These are phyloP conservation scores for Apostichopus leukothele DNA, from an alignment of 53 echinoderm and acorn worm genomes.

Conservation along the genomic window DNA sequence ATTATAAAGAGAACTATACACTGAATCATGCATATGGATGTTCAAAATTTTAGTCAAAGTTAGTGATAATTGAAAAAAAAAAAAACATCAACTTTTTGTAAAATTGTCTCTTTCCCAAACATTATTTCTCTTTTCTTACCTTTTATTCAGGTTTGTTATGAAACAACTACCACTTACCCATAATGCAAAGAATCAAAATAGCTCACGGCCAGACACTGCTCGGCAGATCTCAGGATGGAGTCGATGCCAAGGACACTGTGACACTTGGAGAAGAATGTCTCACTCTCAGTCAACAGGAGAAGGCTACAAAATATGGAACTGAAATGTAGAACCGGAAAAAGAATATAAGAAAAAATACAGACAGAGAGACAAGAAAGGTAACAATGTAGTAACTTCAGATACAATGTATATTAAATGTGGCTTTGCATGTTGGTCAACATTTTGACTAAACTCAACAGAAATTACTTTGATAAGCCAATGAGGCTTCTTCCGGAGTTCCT, in stretches of 20 bases:
- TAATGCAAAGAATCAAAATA: constrained; percentile 64
- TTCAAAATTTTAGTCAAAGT: too few relatives aligned
- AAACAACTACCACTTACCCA: constrained; percentile 57
- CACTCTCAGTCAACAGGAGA: constrained; percentile 67
- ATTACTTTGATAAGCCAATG: too few relatives aligned
- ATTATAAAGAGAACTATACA: too few relatives aligned
- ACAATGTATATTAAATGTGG: background rate
- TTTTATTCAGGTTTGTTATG: too few relatives aligned
- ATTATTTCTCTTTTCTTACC: too few relatives aligned
- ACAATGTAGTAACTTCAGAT: background rate
- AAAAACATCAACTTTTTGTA: too few relatives aligned
- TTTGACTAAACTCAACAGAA: background rate
- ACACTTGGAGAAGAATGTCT: constrained; percentile 83
- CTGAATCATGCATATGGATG: too few relatives aligned
- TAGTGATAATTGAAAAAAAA: too few relatives aligned
- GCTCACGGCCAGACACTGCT: constrained; percentile 74
- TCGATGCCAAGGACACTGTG: constrained; percentile 93
- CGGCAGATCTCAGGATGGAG: constrained; percentile 76
- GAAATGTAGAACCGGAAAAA: background rate
- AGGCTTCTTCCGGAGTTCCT: too few relatives aligned
- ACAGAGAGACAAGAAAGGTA: background rate
- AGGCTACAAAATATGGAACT: constrained; percentile 90
- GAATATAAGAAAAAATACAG: background rate
- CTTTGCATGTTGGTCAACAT: background rate
- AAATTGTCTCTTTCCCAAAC: too few relatives aligned